Evolutionary conservation across 2,888 invertebrate genomes (phyloP), one percentile per base, ranked within the genome.

Genomic region (Brenthis daphne): DNA sequence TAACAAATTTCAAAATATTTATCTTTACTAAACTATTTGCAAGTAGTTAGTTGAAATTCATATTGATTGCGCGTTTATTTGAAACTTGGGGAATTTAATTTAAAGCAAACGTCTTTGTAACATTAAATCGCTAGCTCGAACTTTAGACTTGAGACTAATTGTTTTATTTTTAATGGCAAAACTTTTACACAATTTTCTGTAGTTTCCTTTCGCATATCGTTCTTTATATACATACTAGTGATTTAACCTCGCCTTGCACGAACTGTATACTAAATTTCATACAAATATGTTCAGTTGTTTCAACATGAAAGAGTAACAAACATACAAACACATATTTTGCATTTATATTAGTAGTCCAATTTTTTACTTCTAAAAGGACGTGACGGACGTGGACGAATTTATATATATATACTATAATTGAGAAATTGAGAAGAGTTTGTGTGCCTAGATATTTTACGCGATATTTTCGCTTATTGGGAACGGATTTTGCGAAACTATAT

Each of bases 51-150:
- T 50, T n/a, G 37, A 63, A 63, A 63, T 51, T 51, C 51, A 54
- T 56, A 61, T 56, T 55, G 54, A 67, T 61, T 48, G 55, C 13
- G 16, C 61, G 67, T 50, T 56, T 14, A 67, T 67, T 48, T 48
- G 61, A 57, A 76, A 76, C 74, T 74, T 73, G 43, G 60, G 67
- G 76, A 77, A 77, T 78, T 78, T 76, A 71, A 75, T 76, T 78
- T 76, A 68, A 73, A 75, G 71, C 69, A 60, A 68, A 70, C 75
- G 72, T 76, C 73, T 72, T 67, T 71, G 73, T 73, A 72, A 75
- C 70, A 72, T 74, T 75, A 73, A 75, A 73, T 71, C 72, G 69
- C 73, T 73, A 67, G 72, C 69, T 65, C 54, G 65, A 74, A 66
- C 76, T 73, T 70, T 24, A 14, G n/a, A 50, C 13, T 60, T n/a